Evolutionary conservation across 1,140 invertebrate genomes (phyloP).

Genomic region (Neotoxoptera formosana): DNA sequence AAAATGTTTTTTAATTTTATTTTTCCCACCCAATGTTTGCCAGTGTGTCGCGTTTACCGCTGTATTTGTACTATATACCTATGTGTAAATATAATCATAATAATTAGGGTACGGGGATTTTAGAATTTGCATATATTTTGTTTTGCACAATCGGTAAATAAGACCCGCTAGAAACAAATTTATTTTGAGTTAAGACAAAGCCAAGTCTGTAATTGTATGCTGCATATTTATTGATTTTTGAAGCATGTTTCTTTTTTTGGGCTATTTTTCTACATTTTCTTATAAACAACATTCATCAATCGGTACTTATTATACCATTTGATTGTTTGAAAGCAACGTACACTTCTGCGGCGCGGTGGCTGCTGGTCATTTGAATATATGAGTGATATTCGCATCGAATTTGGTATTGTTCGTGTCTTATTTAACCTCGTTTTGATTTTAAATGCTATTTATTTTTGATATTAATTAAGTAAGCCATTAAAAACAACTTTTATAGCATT

Average conservation of each 20-base stretch:
- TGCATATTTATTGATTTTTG: not conserved
- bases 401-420: too few relatives aligned
- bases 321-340: too few relatives aligned
- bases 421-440: too few relatives aligned
- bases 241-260: not conserved
- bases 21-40: not conserved
- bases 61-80: not conserved
- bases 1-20: not conserved
- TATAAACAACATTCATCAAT: too few relatives aligned
- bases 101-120: not conserved
- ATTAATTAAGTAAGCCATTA: not conserved
- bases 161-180: not conserved
- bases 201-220: not conserved
- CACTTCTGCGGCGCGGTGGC: too few relatives aligned
- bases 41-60: not conserved
- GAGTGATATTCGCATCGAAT: too few relatives aligned
- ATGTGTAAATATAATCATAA: not conserved
- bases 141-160: not conserved
- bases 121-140: not conserved
- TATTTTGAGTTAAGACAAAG: not conserved
- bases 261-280: not conserved
- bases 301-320: too few relatives aligned
- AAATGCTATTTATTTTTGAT: not conserved
- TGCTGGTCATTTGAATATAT: too few relatives aligned
- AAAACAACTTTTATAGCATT: too few relatives aligned